Evolutionary conservation across 2,797 vertebrate genomes (phyloP).

Genomic region (Scolopax bukidnonensis): DNA sequence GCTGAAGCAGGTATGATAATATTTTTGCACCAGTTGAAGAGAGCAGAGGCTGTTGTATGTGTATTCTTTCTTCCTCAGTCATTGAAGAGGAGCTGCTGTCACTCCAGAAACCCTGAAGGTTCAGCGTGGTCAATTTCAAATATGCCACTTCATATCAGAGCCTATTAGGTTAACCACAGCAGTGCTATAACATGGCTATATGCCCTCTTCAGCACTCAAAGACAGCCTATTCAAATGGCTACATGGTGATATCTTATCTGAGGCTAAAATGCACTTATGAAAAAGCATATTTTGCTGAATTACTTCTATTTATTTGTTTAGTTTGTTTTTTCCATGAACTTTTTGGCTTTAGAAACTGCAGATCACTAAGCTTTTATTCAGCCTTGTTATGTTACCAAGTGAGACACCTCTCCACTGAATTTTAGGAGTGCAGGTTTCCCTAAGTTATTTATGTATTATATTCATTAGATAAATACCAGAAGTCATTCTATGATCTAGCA

Average conservation of each 20-base stretch:
- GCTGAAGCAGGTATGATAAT: neutral
- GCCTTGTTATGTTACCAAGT: neutral
- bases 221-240: neutral
- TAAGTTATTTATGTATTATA: neutral
- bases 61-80: neutral
- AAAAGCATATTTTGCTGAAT: neutral
- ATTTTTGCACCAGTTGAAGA: neutral
- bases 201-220: neutral
- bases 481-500: neutral
- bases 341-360: neutral
- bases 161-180: neutral
- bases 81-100: neutral
- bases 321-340: fast-evolving
- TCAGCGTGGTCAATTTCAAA: neutral
- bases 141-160: neutral
- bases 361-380: neutral
- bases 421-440: neutral
- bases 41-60: neutral
- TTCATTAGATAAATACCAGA: neutral
- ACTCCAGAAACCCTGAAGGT: neutral
- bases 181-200: neutral
- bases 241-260: neutral
- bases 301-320: neutral
- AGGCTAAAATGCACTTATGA: neutral
- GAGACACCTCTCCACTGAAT: neutral